Base-by-base conservation (phyloP, 2,113 vertebrate species). In the Laterallus jamaicensis region DNA sequence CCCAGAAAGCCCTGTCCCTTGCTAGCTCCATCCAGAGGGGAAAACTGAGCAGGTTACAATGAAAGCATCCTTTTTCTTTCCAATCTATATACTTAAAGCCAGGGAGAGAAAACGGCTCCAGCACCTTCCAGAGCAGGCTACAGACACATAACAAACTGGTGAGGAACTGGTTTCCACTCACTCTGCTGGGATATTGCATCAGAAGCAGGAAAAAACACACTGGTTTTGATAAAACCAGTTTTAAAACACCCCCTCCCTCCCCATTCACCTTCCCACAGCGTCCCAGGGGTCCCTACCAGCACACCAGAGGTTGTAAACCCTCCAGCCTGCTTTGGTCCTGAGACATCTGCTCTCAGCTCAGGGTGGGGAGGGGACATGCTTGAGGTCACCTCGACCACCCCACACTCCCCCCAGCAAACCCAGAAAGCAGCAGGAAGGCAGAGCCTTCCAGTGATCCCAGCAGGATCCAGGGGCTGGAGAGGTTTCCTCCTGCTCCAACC, bases 71-170 rank as follows among this genome's bases (percentile, higher is more conserved):
- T 5, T 62, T 56, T 39, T 11, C 6, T n/a, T 39, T 26, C 11
- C 28, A 28, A 60, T 32, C 62, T 26, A 14, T 16, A 10, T 10
- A n/a, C 44, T 32, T 15, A 39, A 64, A 50, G 10, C 25, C 2
- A 1, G 0, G 6, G 35, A 62, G 42, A 49, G n/a, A 40, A 62
- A 39, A 42, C 2, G 0, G 0, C 40, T 40, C 37, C 50, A 26
- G 82, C 40, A 35, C 9, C 63, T 56, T 15, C 64, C 18, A 29
- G 68, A 90, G 22, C 15, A 4, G 32, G 35, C 14, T 22, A 25
- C 1, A 4, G 64, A 10, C 26, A 12, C 15, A 5, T 26, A 25
- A 20, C 6, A 10, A 56, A 66, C 8, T 6, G 0, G 2, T 5
- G 15, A 11, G 54, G n/a, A 79, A 59, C 18, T 15, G 15, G 58